Conservation (phyloP, 2,888 invertebrate species). For the Scaptomyza parva region DNA sequence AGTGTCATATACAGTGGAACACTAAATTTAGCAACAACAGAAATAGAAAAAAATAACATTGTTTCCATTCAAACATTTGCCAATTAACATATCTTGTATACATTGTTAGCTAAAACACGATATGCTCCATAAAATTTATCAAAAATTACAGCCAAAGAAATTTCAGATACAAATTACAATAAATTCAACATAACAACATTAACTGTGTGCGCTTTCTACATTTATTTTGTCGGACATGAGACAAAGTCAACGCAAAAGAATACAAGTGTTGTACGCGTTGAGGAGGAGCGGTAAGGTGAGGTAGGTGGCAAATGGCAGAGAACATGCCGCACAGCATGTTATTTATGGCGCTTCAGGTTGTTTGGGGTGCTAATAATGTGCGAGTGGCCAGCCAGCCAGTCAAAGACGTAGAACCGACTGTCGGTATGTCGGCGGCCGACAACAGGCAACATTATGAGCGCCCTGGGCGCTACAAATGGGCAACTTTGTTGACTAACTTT, state of each 20-base stretch:
- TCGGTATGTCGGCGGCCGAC: slow-evolving; percentile 12
- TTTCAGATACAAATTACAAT: slow-evolving; percentile 46
- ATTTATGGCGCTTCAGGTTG: slow-evolving; percentile 73
- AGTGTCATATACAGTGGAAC: no score
- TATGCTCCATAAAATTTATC: slow-evolving; percentile 10
- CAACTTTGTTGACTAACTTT: slow-evolving; percentile 76
- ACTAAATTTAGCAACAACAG: neutral
- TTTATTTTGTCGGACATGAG: slow-evolving; percentile 32
- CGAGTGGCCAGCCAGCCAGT: slow-evolving; percentile 42
- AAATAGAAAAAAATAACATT: neutral
- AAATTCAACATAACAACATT: slow-evolving; percentile 50
- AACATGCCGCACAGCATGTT: slow-evolving; percentile 65
- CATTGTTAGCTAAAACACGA: neutral
- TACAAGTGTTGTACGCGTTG: slow-evolving; percentile 23
- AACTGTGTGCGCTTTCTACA: slow-evolving; percentile 26
- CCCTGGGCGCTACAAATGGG: slow-evolving; percentile 49
- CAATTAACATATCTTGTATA: no score
- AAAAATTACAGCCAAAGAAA: slow-evolving; percentile 31
- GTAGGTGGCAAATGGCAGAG: slow-evolving; percentile 27
- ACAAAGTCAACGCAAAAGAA: slow-evolving; percentile 44
- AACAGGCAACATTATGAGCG: slow-evolving; percentile 35
- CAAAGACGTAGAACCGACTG: slow-evolving; percentile 31
- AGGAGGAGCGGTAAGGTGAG: neutral
- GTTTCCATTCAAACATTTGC: no score
- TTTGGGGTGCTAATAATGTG: slow-evolving; percentile 76